Evolutionary conservation across 2,797 vertebrate species (phyloP).

Genomic region (Potorous gilbertii): DNA sequence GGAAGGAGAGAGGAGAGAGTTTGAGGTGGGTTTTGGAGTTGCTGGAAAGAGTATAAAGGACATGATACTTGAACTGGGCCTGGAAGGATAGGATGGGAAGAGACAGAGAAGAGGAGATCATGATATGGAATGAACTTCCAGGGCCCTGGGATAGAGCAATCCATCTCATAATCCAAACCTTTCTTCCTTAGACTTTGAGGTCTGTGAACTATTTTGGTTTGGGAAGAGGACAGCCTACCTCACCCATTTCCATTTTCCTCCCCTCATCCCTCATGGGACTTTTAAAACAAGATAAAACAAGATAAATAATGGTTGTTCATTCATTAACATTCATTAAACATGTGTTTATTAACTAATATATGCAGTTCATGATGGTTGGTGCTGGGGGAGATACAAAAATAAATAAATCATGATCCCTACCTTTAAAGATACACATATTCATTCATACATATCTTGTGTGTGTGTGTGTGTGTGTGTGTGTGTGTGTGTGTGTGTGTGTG

Average conservation of each 20-base stretch:
- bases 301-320: background rate
- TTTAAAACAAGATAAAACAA: too few species aligned
- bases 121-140: background rate
- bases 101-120: background rate
- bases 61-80: background rate
- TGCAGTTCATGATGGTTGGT: background rate
- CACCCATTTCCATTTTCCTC: background rate
- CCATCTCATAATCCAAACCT: conserved; percentile 18
- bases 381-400: background rate
- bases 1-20: background rate
- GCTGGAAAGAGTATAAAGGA: background rate
- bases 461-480: too few species aligned
- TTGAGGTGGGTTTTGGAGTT: background rate
- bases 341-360: background rate
- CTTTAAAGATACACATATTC: background rate
- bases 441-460: background rate
- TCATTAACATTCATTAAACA: background rate
- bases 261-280: background rate
- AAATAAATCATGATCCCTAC: background rate
- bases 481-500: too few species aligned
- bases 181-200: conserved; percentile 33
- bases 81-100: background rate
- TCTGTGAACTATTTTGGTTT: conserved; percentile 43
- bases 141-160: background rate
- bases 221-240: conserved; percentile 31